Evolutionary conservation across 2,888 invertebrate species (phyloP).

Genomic region (Criorhina ranunculi): DNA sequence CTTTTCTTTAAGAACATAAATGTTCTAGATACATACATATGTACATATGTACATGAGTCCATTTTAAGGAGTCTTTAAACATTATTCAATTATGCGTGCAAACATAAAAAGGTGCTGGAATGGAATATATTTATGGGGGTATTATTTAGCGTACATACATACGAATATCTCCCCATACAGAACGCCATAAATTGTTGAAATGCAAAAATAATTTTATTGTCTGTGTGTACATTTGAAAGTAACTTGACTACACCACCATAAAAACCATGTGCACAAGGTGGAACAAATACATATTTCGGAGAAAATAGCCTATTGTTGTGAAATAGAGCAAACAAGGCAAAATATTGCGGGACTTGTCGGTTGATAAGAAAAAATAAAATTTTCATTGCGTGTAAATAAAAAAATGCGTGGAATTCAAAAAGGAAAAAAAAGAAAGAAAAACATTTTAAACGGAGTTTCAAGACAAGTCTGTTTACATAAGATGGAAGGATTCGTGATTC

Average conservation of each 20-base stretch:
- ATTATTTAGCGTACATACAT: conserved; percentile 14
- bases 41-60: no score
- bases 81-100: conserved; percentile 43
- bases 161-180: conserved; percentile 1
- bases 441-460: not conserved
- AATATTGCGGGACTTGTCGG: conserved; percentile 12
- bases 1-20: not conserved
- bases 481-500: not conserved
- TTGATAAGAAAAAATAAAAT: conserved; percentile 11
- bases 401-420: not conserved
- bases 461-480: conserved; percentile 1
- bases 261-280: conserved; percentile 23
- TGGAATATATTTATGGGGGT: conserved; percentile 21
- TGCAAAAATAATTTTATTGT: conserved; percentile 51
- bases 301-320: conserved; percentile 6
- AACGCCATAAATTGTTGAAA: conserved; percentile 29
- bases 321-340: conserved; percentile 18
- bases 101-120: conserved; percentile 10
- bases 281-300: conserved; percentile 9
- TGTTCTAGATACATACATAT: not conserved
- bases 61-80: not conserved
- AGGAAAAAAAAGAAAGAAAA: no score
- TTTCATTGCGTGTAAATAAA: conserved; percentile 40
- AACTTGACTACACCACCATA: conserved; percentile 6
- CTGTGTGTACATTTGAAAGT: conserved; percentile 11